phyloP scores from a whole-genome alignment of 1,140 invertebrate species.

The Halyomorpha halys region DNA sequence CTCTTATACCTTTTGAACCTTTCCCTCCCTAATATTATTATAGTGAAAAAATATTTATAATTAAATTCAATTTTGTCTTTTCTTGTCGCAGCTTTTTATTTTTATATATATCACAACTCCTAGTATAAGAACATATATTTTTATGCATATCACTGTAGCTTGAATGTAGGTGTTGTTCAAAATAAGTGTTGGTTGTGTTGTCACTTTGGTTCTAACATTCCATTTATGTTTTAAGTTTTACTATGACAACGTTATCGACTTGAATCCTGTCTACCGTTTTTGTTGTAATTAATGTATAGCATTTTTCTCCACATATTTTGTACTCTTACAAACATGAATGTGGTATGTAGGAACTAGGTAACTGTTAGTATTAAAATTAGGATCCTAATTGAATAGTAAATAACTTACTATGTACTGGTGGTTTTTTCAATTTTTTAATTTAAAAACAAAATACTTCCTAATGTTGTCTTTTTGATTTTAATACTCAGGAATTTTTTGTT shows the following conservation, averaged over 20 bases:
- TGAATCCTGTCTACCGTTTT: conserved; percentile 17
- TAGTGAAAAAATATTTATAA: conserved; percentile 8
- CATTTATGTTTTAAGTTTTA: conserved; percentile 22
- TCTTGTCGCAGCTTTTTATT: conserved; percentile 23
- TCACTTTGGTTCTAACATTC: conserved; percentile 14
- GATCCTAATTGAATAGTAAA: conserved; percentile 17
- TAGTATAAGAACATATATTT: conserved; percentile 26
- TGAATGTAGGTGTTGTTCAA: conserved; percentile 18
- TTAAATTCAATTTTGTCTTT: conserved; percentile 19
- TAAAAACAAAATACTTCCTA: conserved; percentile 3
- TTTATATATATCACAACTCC: conserved; percentile 23
- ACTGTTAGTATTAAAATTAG: conserved; percentile 24
- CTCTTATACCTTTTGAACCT: neutral
- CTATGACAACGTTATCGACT: conserved; percentile 8
- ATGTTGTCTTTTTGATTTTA: conserved; percentile 10
- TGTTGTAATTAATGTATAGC: conserved; percentile 18
- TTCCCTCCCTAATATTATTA: conserved; percentile 14
- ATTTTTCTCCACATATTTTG: conserved; percentile 21
- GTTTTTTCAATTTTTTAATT: conserved; percentile 5
- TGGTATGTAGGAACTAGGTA: conserved; percentile 23
- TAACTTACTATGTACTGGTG: conserved; percentile 16
- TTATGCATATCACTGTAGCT: conserved; percentile 27
- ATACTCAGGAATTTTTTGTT: conserved; percentile 8
- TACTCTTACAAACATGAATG: conserved; percentile 25
- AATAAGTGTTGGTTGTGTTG: conserved; percentile 20